phyloP scores from a whole-genome alignment of 2,888 invertebrate genomes.

The Chalcis sispes region DNA sequence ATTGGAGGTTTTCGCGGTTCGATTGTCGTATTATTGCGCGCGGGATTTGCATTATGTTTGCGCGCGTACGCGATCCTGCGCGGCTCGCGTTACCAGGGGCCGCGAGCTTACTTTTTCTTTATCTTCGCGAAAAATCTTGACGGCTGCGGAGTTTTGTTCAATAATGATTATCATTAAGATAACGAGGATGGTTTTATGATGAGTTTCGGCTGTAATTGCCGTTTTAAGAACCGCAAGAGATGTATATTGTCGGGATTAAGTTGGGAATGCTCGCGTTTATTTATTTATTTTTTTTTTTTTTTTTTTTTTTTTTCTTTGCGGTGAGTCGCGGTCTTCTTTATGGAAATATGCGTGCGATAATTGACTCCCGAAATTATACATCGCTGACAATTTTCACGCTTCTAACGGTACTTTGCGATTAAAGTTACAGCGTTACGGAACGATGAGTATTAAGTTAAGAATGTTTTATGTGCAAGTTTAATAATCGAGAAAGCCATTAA shows the following conservation, averaged over 20 bases:
- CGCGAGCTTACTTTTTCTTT: slow-evolving; percentile 37
- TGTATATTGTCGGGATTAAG: slow-evolving; percentile 12
- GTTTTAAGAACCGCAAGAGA: slow-evolving; percentile 38
- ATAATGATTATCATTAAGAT: slow-evolving; percentile 54
- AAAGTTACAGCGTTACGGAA: too few relatives aligned
- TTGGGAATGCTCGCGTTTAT: neutral
- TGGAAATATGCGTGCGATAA: too few relatives aligned
- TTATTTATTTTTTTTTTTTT: too few relatives aligned
- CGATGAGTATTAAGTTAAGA: too few relatives aligned
- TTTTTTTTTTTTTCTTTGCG: too few relatives aligned
- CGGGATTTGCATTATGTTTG: slow-evolving; percentile 54
- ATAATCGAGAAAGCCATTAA: too few relatives aligned
- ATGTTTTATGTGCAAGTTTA: too few relatives aligned
- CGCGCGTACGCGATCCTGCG: neutral
- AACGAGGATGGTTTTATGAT: slow-evolving; percentile 44
- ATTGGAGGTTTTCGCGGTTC: slow-evolving; percentile 54
- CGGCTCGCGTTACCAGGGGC: too few relatives aligned
- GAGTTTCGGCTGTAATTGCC: slow-evolving; percentile 47
- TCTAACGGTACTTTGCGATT: too few relatives aligned
- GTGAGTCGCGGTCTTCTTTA: too few relatives aligned
- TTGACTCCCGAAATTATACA: too few relatives aligned
- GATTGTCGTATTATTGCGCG: slow-evolving; percentile 67
- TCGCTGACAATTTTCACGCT: too few relatives aligned
- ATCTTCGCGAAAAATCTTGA: slow-evolving; percentile 32
- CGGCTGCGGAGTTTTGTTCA: neutral